phyloP scores from a whole-genome alignment of 2,797 vertebrate genomes.

The Pipistrellus pipistrellus region DNA sequence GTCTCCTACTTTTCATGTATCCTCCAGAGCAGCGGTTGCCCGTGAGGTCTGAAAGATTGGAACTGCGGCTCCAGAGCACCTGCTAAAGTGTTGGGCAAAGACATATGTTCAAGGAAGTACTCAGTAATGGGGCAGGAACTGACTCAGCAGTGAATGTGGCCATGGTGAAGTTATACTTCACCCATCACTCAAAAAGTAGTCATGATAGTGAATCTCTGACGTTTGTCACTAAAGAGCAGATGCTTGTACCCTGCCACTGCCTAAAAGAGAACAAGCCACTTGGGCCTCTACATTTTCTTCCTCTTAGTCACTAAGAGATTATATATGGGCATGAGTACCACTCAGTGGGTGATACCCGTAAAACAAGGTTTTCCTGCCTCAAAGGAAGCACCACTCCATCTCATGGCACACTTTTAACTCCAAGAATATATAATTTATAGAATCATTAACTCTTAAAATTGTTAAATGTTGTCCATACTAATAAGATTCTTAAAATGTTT shows the following conservation, averaged over 20 bases:
- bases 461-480: conserved; percentile 59
- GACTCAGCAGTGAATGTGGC: background rate
- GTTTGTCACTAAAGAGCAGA: background rate
- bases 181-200: background rate
- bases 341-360: background rate
- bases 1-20: conserved; percentile 8
- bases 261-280: conserved; percentile 43
- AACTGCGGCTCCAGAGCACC: background rate
- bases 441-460: conserved; percentile 62
- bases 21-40: background rate
- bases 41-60: no score
- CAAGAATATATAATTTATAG: conserved; percentile 47
- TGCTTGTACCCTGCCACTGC: background rate
- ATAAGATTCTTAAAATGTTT: conserved; percentile 70
- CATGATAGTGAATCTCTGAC: background rate
- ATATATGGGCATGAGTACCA: background rate
- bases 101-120: background rate
- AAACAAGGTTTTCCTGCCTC: background rate
- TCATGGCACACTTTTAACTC: conserved; percentile 62
- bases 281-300: background rate
- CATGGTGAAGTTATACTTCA: background rate
- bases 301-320: conserved; percentile 36
- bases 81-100: conserved; percentile 1
- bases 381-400: conserved; percentile 53
- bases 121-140: background rate